Conservation (phyloP, 2,797 vertebrate species). For the Liasis olivaceus region DNA sequence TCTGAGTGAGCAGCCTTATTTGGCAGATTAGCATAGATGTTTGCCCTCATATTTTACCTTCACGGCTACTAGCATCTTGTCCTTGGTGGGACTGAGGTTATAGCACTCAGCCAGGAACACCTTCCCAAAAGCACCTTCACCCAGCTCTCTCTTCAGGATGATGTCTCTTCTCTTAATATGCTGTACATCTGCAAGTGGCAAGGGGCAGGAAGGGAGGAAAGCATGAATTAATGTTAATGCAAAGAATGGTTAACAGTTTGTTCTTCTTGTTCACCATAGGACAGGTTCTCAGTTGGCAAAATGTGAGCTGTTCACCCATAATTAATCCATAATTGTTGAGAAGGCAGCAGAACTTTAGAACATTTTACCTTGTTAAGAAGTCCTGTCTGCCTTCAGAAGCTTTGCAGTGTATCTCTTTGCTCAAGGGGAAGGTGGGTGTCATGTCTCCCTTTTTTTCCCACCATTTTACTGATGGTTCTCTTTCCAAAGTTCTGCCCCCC, state of each 20-base stretch:
- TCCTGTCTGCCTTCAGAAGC: background rate
- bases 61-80: constrained; percentile 98
- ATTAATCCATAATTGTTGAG: constrained; percentile 9
- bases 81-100: constrained; percentile 94
- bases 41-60: constrained; percentile 81
- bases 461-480: background rate
- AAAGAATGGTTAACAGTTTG: constrained; percentile 54
- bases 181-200: constrained; percentile 86
- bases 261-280: constrained; percentile 46
- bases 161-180: constrained; percentile 97
- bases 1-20: accelerated
- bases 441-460: background rate
- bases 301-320: constrained; percentile 48
- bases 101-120: constrained; percentile 98
- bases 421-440: no score
- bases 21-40: accelerated
- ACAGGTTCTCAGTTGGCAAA: constrained; percentile 36
- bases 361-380: background rate
- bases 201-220: constrained; percentile 40
- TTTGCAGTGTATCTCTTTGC: background rate
- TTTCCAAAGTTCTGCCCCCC: background rate
- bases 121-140: constrained; percentile 97
- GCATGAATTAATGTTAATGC: constrained; percentile 63
- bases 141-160: constrained; percentile 94
- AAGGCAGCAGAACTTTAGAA: background rate